Base-by-base conservation (phyloP, 2,888 invertebrate species). In the Apodemia hepburni region DNA sequence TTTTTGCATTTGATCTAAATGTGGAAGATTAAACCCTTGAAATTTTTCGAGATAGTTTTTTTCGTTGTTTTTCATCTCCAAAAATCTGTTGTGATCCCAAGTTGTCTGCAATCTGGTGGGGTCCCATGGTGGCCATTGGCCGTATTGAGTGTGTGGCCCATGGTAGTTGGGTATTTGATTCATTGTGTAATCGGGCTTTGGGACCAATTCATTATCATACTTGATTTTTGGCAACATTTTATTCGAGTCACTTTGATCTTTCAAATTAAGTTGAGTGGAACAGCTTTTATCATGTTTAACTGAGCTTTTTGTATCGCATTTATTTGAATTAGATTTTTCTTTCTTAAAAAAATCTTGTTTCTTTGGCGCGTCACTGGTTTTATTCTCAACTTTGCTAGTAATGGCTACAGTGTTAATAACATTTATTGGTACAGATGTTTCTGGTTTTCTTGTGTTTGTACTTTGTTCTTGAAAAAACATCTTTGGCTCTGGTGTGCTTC, bases 121-220 rank as follows among this genome's bases (percentile, higher is more conserved):
- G 69, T 93, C 93, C 93, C 93, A 93, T 2, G 89, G 87, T 33
- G 94, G 94, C 92, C 94, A 94, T 27, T 57, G 54, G 22, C 54
- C 54, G 7, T 57, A 54, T 71, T 93, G 93, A 71, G 93, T 92
- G 70, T 94, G 95, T 73, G 94, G 94, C 0, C 91, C 82, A 67
- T 92, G 92, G 0, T 95, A 95, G 74, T 95, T 95, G 1, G 94
- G 94, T 61, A 94, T 92, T 71, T 94, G 94, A 80, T 95, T 94
- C 81, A 93, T 92, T 1, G 93, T 80, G 71, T 94, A 94, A 71
- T 94, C 95, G 0, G 94, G 89, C 73, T 93, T 93, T 0, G 93
- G 91, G 17, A 93, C 81, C 35, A 93, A 71, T 65, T 92, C 92
- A 67, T 92, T 92, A 69, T 92, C 92, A 64, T 92, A 92, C 68